These are phyloP conservation scores for Etheostoma perlongum DNA, from an alignment of 2,797 vertebrate species.

Conservation along the genomic window DNA sequence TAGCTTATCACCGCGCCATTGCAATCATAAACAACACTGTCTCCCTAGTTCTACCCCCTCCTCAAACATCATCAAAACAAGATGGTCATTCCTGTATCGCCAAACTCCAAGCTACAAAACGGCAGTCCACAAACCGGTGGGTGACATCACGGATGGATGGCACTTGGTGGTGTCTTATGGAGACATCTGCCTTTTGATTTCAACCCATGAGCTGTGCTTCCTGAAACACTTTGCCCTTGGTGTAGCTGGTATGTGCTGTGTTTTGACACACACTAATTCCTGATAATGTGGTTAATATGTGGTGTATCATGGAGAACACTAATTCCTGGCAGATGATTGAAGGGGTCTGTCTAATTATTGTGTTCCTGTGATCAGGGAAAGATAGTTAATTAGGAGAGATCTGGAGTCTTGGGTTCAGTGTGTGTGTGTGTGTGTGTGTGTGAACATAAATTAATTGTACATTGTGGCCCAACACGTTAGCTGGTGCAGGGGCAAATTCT, in stretches of 20 bases:
- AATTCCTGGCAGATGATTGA: slow-evolving; percentile 67
- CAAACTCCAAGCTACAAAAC: too few relatives aligned
- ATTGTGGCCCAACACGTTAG: slow-evolving; percentile 9
- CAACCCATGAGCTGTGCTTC: neutral
- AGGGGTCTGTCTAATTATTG: slow-evolving; percentile 82
- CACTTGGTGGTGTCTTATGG: neutral
- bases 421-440: slow-evolving; percentile 1
- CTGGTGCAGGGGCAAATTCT: slow-evolving; percentile 10
- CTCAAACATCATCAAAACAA: too few relatives aligned
- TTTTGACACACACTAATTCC: slow-evolving; percentile 15
- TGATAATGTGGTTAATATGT: slow-evolving; percentile 35
- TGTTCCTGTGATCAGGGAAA: slow-evolving; percentile 62
- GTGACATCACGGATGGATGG: too few relatives aligned
- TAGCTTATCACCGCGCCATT: too few relatives aligned
- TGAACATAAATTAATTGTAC: neutral
- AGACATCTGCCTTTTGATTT: neutral
- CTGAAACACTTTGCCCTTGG: neutral
- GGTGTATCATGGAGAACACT: slow-evolving; percentile 25
- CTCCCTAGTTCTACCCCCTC: too few relatives aligned
- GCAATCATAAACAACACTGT: too few relatives aligned
- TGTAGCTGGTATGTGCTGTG: slow-evolving; percentile 7
- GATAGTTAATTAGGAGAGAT: slow-evolving; percentile 82
- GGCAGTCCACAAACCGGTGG: too few relatives aligned
- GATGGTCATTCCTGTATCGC: too few relatives aligned
- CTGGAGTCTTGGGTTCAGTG: neutral